Percentiles rank a stretch among this genome's conserved stretches.
phyloP scores from a whole-genome alignment of 2,113 vertebrate genomes.

The Microtus richardsoni region DNA sequence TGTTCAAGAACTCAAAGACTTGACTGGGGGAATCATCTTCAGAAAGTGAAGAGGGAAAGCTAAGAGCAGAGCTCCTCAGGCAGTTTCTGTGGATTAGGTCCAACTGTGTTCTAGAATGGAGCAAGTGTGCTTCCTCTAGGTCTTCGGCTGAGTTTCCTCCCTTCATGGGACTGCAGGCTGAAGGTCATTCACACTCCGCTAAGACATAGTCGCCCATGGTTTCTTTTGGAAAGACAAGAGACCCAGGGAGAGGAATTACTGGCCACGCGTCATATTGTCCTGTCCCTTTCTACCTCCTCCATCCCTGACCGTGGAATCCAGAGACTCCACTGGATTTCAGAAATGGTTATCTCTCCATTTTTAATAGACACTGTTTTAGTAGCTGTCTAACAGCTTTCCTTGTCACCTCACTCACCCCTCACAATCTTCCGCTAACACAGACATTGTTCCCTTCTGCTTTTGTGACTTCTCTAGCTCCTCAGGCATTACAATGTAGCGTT shows the following conservation, averaged over 20 bases:
- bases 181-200: not conserved
- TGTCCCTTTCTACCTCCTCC: not conserved
- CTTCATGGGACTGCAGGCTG: not conserved
- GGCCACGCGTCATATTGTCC: no score
- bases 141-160: not conserved
- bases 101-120: not conserved
- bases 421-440: not conserved
- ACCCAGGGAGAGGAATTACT: not conserved
- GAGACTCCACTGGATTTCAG: no score
- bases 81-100: not conserved
- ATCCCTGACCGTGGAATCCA: no score
- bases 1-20: not conserved
- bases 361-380: not conserved
- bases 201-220: conserved; percentile 51
- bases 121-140: accelerated
- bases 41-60: not conserved
- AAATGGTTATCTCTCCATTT: not conserved
- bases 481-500: no score
- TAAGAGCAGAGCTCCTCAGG: not conserved
- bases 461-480: not conserved
- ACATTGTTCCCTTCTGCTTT: not conserved
- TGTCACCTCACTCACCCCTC: not conserved
- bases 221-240: conserved; percentile 63
- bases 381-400: not conserved
- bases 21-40: not conserved